Evolutionary conservation across 2,888 invertebrate species (phyloP).

Genomic region (Acanthosepion esculentum): DNA sequence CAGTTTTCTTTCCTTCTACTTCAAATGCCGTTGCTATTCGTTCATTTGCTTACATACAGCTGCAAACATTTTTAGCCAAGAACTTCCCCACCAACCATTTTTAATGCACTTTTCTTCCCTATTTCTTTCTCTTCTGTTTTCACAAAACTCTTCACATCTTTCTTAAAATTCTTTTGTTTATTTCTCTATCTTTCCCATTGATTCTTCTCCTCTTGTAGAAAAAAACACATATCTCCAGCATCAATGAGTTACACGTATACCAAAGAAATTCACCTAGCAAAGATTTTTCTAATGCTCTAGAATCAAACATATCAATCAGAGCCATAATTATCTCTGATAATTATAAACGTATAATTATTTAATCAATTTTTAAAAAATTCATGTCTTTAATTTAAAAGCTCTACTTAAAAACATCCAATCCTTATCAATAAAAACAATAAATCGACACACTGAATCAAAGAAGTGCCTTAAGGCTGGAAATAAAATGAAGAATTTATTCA

Average conservation of each 20-base stretch:
- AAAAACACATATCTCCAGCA: neutral
- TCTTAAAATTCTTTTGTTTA: neutral
- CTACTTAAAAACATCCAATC: neutral
- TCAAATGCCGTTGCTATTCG: too few species aligned
- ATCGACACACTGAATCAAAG: too few species aligned
- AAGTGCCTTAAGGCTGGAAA: too few species aligned
- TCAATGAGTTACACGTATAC: neutral
- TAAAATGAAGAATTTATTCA: too few species aligned
- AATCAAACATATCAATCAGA: neutral
- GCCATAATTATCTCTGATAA: neutral
- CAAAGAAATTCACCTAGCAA: neutral
- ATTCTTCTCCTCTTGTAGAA: neutral
- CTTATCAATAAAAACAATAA: neutral
- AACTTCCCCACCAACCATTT: too few species aligned
- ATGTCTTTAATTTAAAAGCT: neutral
- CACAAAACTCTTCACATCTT: too few species aligned
- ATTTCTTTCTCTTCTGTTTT: too few species aligned
- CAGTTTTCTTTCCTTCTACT: too few species aligned
- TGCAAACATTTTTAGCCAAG: too few species aligned
- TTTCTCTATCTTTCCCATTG: neutral
- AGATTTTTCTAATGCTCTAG: neutral
- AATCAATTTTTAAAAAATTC: neutral
- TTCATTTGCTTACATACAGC: too few species aligned
- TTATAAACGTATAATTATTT: too few species aligned
- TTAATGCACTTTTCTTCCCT: too few species aligned